phyloP scores from a whole-genome alignment of 2,888 invertebrate species.

The Melanostoma mellinum region DNA sequence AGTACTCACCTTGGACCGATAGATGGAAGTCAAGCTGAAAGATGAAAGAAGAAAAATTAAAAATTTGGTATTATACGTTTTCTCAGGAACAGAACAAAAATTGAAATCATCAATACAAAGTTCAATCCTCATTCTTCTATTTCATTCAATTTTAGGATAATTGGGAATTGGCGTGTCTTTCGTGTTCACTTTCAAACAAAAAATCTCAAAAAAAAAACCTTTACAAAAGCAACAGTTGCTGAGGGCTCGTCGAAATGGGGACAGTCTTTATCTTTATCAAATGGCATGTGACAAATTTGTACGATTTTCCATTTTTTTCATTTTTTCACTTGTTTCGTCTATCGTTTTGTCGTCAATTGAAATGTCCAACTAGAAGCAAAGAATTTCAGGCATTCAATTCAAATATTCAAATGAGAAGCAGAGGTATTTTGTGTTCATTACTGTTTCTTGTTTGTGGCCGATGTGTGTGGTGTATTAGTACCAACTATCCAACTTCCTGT shows the following conservation, averaged over 20 bases:
- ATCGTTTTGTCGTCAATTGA: constrained; percentile 3
- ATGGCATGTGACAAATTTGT: constrained; percentile 41
- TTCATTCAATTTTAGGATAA: too few relatives aligned
- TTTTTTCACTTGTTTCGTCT: neutral
- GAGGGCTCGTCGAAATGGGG: too few relatives aligned
- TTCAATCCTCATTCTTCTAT: too few relatives aligned
- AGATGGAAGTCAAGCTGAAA: constrained; percentile 65
- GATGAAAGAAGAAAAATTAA: constrained; percentile 27
- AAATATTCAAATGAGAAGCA: constrained; percentile 41
- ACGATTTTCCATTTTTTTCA: neutral
- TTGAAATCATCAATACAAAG: too few relatives aligned
- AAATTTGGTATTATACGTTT: neutral
- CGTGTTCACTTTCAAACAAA: too few relatives aligned
- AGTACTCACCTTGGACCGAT: constrained; percentile 61
- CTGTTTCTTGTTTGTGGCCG: constrained; percentile 23
- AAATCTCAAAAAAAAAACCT: too few relatives aligned
- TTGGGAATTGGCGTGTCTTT: too few relatives aligned
- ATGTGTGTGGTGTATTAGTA: neutral
- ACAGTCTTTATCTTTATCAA: too few relatives aligned
- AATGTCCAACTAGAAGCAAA: constrained; percentile 33
- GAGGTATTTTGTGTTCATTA: constrained; percentile 35
- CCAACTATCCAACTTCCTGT: neutral
- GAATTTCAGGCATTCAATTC: constrained; percentile 34
- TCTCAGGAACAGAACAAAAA: too few relatives aligned
- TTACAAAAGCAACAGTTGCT: too few relatives aligned